Evolutionary conservation across 2,797 vertebrate species (phyloP).

Genomic region (Morelia viridis): DNA sequence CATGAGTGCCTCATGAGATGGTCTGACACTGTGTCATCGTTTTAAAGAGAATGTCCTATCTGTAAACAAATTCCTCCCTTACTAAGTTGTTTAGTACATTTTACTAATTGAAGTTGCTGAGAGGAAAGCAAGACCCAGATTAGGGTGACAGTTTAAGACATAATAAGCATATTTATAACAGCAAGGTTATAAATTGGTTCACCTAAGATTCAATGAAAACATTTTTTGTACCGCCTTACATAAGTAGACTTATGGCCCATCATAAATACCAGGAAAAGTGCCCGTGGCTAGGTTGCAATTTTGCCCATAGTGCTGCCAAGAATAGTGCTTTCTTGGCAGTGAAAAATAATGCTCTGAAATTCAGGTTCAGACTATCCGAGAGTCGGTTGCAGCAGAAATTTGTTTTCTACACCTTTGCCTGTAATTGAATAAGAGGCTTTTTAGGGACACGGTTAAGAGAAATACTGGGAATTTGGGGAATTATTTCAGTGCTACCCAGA

Average conservation of each 20-base stretch:
- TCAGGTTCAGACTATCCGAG: neutral
- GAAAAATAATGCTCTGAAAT: neutral
- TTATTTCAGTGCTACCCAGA: neutral
- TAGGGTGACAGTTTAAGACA: neutral
- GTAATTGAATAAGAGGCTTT: neutral
- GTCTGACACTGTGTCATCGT: neutral
- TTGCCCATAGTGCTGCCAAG: neutral
- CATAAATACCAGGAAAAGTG: neutral
- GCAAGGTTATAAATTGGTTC: neutral
- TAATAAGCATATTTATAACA: neutral
- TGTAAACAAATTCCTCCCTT: neutral
- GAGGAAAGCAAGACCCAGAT: neutral
- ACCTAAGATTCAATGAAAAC: neutral
- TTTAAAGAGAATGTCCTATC: neutral
- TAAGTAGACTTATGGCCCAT: neutral
- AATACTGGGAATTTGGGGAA: neutral
- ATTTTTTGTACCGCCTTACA: neutral
- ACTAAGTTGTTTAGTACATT: neutral
- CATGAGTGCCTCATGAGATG: neutral
- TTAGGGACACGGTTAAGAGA: neutral
- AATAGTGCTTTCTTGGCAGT: slow-evolving; percentile 6
- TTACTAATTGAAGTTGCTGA: neutral
- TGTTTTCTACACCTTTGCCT: neutral
- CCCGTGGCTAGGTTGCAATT: neutral
- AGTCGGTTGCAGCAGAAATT: neutral